Evolutionary conservation across 2,888 invertebrate genomes (phyloP), one percentile per base, ranked within the genome.

Genomic region (Heteromyza rotundicornis): DNA sequence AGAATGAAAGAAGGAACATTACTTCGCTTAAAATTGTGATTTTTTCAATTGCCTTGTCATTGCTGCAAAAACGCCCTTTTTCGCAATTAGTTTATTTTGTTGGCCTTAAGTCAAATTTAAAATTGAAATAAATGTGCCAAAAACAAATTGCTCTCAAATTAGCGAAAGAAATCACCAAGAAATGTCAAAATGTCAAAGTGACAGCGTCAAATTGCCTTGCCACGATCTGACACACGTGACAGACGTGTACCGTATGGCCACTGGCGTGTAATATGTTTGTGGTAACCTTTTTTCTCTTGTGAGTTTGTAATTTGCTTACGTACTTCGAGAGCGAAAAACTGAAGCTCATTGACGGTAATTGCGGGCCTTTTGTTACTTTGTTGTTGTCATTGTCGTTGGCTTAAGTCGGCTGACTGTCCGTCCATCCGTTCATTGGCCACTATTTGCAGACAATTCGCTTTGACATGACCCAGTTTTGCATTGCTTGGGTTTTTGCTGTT

Each of bases 401-500:
- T n/a, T 17, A 32, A 36, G 20, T 22, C 17, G 16, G n/a, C n/a
- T 14, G 22, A 23, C 24, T 23, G 23, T 12, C 51, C 24, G 24
- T 54, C 35, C 17, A 27, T 50, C 44, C 47, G 57, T 32, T 49
- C 12, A 17, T 44, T n/a, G 3, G 40, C 27, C 27, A 7, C 7
- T 27, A 7, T 49, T 14, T 49, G 49, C 57, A 51, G 57, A 58
- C 50, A 52, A 63, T 63, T 60, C 50, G 60, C 60, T 61, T 63
- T 65, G 63, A 61, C 63, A 61, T 65, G 63, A 65, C 65, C 65
- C 50, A 65, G 65, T 63, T 65, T 50, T 55, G 47, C 17, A n/a
- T n/a, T 32, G 57, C 54, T 49, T 32, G 16, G 19, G 5, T 20
- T 17, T n/a, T 47, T 53, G 53, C 51, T 64, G 47, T 49, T 56